These are phyloP conservation scores for Oryctes rhinoceros DNA, from an alignment of 1,140 invertebrate genomes.

Conservation along the genomic window DNA sequence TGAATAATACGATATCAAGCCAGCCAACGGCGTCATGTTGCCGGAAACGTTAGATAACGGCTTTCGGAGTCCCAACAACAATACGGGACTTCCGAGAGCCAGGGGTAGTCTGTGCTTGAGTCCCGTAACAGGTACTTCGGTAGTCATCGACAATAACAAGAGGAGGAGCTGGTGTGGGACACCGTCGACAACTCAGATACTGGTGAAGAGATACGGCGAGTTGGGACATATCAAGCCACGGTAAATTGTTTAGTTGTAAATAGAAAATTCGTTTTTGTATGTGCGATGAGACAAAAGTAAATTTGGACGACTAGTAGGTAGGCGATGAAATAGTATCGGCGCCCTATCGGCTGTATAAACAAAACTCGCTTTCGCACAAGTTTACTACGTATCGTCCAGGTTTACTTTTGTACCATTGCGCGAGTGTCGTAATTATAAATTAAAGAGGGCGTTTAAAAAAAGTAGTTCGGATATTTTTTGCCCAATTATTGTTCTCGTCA, in stretches of 20 bases:
- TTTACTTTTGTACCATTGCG: too few relatives aligned
- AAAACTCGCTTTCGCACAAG: too few relatives aligned
- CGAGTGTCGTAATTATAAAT: too few relatives aligned
- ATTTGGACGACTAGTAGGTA: too few relatives aligned
- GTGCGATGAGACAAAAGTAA: too few relatives aligned
- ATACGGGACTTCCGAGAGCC: constrained; percentile 52
- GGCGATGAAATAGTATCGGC: too few relatives aligned
- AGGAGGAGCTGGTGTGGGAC: constrained; percentile 58
- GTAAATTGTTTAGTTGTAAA: constrained; percentile 48
- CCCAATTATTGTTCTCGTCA: too few relatives aligned
- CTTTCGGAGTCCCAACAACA: constrained; percentile 57
- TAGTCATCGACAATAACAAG: constrained; percentile 52
- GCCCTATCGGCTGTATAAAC: too few relatives aligned
- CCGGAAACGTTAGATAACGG: constrained; percentile 58
- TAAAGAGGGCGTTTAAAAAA: too few relatives aligned
- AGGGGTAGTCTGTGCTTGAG: constrained; percentile 57
- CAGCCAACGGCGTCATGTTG: constrained; percentile 49
- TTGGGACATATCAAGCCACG: constrained; percentile 58
- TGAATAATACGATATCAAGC: constrained; percentile 23
- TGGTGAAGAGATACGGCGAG: constrained; percentile 56
- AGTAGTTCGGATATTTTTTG: too few relatives aligned
- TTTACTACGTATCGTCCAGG: too few relatives aligned
- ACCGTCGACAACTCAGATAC: constrained; percentile 49
- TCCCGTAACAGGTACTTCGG: constrained; percentile 50
- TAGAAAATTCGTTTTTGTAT: not conserved